A percentile compares a stretch with the other conserved stretches of the same genome.
These are phyloP conservation scores for Drosophila parthenogenetica DNA, from an alignment of 2,888 invertebrate genomes.

Conservation along the genomic window DNA sequence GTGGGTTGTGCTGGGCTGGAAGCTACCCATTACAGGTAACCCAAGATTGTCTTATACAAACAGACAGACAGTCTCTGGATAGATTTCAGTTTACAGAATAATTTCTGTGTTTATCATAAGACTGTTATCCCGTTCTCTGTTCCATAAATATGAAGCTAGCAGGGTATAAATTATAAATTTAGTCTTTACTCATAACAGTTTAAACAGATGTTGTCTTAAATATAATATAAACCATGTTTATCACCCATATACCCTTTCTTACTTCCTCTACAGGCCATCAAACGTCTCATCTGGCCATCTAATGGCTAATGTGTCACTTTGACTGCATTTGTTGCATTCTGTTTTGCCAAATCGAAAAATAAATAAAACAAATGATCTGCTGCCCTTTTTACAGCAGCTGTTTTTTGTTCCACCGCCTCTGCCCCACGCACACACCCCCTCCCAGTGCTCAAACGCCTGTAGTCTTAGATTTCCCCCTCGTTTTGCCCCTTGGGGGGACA, in stretches of 20 bases:
- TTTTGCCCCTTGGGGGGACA: slow-evolving; percentile 2
- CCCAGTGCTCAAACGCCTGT: background rate
- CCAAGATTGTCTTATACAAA: background rate
- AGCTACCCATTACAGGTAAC: slow-evolving; percentile 12
- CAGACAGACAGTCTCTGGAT: background rate
- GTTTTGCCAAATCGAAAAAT: slow-evolving; percentile 71
- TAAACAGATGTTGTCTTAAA: too few relatives aligned
- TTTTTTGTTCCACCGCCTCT: background rate
- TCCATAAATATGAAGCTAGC: too few relatives aligned
- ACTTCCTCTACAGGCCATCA: background rate
- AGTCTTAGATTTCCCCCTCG: background rate
- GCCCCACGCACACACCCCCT: slow-evolving; percentile 1
- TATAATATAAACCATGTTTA: background rate
- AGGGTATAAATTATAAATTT: too few relatives aligned
- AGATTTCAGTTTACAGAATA: background rate
- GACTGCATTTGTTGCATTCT: slow-evolving; percentile 67
- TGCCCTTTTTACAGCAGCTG: slow-evolving; percentile 36
- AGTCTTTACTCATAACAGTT: too few relatives aligned
- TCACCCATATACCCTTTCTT: background rate
- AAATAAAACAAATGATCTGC: slow-evolving; percentile 75
- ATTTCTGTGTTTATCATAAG: background rate
- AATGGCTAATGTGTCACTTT: slow-evolving; percentile 69
- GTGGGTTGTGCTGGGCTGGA: background rate
- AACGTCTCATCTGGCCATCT: slow-evolving; percentile 21
- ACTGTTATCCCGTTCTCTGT: background rate